Evolutionary conservation across 2,888 invertebrate species (phyloP).

Genomic region (Dione vanillae): DNA sequence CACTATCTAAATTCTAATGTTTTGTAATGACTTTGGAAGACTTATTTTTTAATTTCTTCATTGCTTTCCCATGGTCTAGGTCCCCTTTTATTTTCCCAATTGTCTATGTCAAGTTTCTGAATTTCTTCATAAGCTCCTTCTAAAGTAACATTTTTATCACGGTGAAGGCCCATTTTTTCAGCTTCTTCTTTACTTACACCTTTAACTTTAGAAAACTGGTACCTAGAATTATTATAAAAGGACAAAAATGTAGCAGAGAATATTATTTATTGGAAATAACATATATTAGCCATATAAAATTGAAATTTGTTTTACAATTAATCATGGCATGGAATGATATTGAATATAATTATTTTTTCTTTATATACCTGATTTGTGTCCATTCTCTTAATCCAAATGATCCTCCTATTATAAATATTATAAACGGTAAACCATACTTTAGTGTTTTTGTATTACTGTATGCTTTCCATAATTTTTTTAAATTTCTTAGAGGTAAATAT

Average conservation of each 20-base stretch:
- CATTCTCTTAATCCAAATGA: constrained; percentile 91
- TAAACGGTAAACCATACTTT: constrained; percentile 89
- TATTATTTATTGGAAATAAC: background rate
- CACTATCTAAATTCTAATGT: background rate
- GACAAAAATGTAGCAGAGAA: background rate
- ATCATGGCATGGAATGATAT: background rate
- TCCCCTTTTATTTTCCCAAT: constrained; percentile 94
- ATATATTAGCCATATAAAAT: background rate
- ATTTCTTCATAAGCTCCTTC: constrained; percentile 90
- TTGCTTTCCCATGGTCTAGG: constrained; percentile 93
- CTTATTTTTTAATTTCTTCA: constrained; percentile 51
- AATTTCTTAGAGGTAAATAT: constrained; percentile 30
- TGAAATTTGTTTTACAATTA: background rate
- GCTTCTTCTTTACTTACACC: constrained; percentile 86
- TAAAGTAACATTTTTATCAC: constrained; percentile 87
- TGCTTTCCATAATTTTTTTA: constrained; percentile 37
- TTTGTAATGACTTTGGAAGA: background rate
- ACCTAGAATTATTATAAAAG: constrained; percentile 63
- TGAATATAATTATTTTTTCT: background rate
- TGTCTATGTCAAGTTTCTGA: constrained; percentile 88
- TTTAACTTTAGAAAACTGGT: constrained; percentile 84
- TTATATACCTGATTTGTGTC: constrained; percentile 86
- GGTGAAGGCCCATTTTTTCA: constrained; percentile 87
- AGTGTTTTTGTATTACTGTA: constrained; percentile 82
- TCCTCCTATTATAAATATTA: constrained; percentile 89